phyloP scores from a whole-genome alignment of 2,113 vertebrate genomes.

The Hucho hucho region DNA sequence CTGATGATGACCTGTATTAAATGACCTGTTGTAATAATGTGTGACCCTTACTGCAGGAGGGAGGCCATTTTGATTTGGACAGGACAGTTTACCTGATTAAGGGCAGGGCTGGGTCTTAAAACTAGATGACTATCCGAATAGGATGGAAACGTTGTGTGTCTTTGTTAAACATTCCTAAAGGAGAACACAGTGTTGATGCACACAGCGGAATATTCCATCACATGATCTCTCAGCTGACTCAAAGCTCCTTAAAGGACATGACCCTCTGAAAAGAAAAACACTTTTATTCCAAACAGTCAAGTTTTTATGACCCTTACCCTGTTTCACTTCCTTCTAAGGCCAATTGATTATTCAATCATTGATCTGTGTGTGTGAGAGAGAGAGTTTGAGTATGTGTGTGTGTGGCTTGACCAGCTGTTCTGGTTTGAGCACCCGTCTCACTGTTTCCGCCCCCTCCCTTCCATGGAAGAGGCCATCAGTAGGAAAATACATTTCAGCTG shows the following conservation, averaged over 20 bases:
- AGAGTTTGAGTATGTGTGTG: no score
- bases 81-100: neutral
- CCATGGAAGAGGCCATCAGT: neutral
- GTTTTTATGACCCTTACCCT: neutral
- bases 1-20: neutral
- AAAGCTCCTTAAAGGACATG: no score
- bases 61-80: neutral
- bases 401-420: neutral
- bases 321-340: neutral
- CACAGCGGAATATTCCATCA: conserved; percentile 10
- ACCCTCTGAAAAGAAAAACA: neutral
- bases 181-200: neutral
- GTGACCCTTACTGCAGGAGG: neutral
- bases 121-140: neutral
- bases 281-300: neutral
- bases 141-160: neutral
- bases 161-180: neutral
- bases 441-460: neutral
- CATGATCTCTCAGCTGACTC: conserved; percentile 17
- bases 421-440: neutral
- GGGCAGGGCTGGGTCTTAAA: neutral
- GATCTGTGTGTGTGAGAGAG: neutral
- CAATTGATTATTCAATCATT: neutral
- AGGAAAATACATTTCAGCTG: neutral
- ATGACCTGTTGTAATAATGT: neutral